Base-by-base conservation (phyloP, 2,888 invertebrate genomes). In the Ischnus inquisitorius region DNA sequence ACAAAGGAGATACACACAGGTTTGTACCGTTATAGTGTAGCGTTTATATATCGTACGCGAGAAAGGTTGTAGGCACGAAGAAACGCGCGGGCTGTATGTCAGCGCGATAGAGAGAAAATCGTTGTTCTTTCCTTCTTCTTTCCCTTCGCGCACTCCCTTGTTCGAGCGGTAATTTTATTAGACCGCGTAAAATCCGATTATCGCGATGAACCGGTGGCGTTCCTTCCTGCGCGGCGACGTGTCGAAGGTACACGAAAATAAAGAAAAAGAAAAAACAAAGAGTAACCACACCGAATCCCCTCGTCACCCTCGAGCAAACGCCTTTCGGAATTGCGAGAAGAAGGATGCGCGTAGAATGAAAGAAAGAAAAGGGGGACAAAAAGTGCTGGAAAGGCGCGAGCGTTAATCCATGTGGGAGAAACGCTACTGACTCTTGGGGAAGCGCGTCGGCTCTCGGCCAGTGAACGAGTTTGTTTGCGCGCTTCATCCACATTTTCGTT, bases 91-190 rank as follows among this genome's bases (percentile, higher is more conserved):
- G 39, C 16, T 34, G 54, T 16, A 16, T 43, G 71, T 22, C n/a
- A n/a, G 60, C n/a, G n/a, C 43, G 8, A 28, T n/a, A 10, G 16
- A 39, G 39, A 57, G 25, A 25, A 25, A 57, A 57, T 14, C 1
- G 25, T 14, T 25, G 12, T 57, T 57, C 3, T 14, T 25, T 57
- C 10, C 14, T 3, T 3, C 12, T 14, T 57, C 39, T 46, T 51
- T 64, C 14, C 54, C 64, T 69, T 51, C 57, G 72, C 39, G 22
- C 34, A 8, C 39, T 64, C 57, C 48, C 74, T 69, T 60, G 80
- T 77, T 51, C 84, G 82, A 83, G 76, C 79, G 79, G 82, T 85
- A 85, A 85, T 85, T 85, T 85, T 85, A 85, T 85, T 85, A 85
- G 85, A 79, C 80, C 79, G 79, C 82, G 82, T 82, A 74, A 77